Evolutionary conservation across 2,113 vertebrate species (phyloP), one percentile per base, ranked within the genome.

Genomic region (Merops nubicus): DNA sequence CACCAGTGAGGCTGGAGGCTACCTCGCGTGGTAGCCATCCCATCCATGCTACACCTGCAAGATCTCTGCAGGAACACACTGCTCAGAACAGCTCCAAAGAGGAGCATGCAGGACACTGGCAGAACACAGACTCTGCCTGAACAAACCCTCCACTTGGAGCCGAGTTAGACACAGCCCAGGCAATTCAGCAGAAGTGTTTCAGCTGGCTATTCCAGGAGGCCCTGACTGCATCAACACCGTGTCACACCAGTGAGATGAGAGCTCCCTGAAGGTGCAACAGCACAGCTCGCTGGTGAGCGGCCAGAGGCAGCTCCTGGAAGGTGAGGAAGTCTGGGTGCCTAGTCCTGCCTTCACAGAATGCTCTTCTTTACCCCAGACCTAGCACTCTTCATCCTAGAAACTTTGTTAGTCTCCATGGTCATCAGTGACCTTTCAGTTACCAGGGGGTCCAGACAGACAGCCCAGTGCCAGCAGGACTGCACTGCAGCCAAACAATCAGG

Each of bases 361-460:
- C 9, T 74, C 57, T 69, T 80, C 26, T 83, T 91, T 67, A 88
- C 38, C 34, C 15, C 42, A 76, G 6, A 70, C 26, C 19, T 56
- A 67, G 70, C 22, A 16, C 38, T 42, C 5, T 16, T 73, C 42
- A 80, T 50, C 28, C 72, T 31, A 83, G 21, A 77, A 36, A 34
- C 48, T n/a, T 48, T 34, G 11, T 82, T 50, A 33, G 57, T 74
- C 23, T n/a, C 75, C 47, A 14, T 6, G 3, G 13, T 50, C 25
- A 91, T 62, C 34, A 62, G 19, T 4, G n/a, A n/a, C n/a, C n/a
- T n/a, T n/a, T n/a, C n/a, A n/a, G n/a, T n/a, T n/a, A n/a, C 72
- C 75, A 87, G 47, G 70, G 57, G 47, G 76, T 47, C 33, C 75
- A 74, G 60, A 96, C 85, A 90, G 38, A 56, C 38, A 88, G 70